A percentile compares a stretch with the other conserved stretches of the same genome.
These are phyloP conservation scores for Dendrocopos noguchii DNA, from an alignment of 2,113 vertebrate genomes.

Conservation along the genomic window DNA sequence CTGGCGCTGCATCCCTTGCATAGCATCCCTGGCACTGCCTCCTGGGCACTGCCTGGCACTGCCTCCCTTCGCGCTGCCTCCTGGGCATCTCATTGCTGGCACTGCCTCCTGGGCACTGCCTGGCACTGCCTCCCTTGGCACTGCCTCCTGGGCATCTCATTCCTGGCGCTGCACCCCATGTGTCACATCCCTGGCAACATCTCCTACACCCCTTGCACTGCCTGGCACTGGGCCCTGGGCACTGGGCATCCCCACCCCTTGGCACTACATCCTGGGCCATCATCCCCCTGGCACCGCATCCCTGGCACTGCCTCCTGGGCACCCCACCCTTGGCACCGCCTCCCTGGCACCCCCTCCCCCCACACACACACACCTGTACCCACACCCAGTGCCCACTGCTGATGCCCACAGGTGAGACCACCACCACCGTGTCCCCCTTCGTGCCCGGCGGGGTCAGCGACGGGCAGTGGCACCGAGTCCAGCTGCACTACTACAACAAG, in stretches of 20 bases:
- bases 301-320: background rate
- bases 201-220: background rate
- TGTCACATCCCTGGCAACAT: background rate
- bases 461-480: constrained; percentile 91
- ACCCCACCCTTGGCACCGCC: background rate
- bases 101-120: background rate
- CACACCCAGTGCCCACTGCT: too few relatives aligned
- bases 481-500: constrained; percentile 95
- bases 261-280: background rate
- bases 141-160: background rate
- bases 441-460: constrained; percentile 90
- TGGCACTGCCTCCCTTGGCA: background rate
- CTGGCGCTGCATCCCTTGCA: background rate
- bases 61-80: too few relatives aligned
- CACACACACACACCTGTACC: too few relatives aligned
- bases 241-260: background rate
- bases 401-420: constrained; percentile 84
- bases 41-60: too few relatives aligned
- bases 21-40: background rate
- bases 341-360: background rate
- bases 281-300: background rate
- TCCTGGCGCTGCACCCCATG: too few relatives aligned
- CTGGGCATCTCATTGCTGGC: too few relatives aligned
- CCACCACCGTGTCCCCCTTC: constrained; percentile 87
- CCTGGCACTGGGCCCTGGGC: background rate